Evolutionary conservation across 2,113 vertebrate species (phyloP).

Genomic region (Catharus minimus): DNA sequence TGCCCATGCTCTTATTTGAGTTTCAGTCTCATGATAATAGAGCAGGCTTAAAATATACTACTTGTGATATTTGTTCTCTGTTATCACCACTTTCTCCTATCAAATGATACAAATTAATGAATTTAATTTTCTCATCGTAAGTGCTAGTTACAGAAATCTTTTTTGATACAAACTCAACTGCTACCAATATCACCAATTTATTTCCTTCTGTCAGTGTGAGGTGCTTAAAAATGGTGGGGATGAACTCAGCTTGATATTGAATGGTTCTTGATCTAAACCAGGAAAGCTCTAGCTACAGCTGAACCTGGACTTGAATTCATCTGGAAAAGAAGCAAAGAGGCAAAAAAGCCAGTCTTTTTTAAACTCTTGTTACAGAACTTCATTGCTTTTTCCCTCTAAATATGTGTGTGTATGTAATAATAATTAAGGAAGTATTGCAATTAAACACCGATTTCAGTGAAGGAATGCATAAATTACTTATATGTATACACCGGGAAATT

Average conservation of each 20-base stretch:
- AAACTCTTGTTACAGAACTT: not conserved
- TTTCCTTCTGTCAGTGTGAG: not conserved
- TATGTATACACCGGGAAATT: not conserved
- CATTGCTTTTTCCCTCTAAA: not conserved
- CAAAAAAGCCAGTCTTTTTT: rapidly evolving
- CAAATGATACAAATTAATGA: not conserved
- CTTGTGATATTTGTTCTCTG: not conserved
- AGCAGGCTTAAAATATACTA: not conserved
- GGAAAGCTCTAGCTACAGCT: not conserved
- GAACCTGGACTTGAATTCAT: not conserved
- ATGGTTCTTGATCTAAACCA: not conserved
- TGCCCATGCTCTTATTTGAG: not conserved
- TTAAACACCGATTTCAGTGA: not conserved
- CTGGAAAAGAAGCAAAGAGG: not conserved
- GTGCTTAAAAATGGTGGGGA: not conserved
- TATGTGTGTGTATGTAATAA: not conserved
- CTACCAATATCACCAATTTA: not conserved
- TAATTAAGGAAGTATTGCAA: not conserved
- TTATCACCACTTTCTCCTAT: not conserved
- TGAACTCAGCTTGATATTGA: not conserved
- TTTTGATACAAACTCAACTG: not conserved
- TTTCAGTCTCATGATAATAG: not conserved
- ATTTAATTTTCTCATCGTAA: not conserved
- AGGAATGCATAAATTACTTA: not conserved
- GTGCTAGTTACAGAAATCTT: not conserved